A percentile compares a stretch with the other conserved stretches of the same genome.
phyloP scores from a whole-genome alignment of 92 coral and sea anemone species.

The Heliopora coerulea region DNA sequence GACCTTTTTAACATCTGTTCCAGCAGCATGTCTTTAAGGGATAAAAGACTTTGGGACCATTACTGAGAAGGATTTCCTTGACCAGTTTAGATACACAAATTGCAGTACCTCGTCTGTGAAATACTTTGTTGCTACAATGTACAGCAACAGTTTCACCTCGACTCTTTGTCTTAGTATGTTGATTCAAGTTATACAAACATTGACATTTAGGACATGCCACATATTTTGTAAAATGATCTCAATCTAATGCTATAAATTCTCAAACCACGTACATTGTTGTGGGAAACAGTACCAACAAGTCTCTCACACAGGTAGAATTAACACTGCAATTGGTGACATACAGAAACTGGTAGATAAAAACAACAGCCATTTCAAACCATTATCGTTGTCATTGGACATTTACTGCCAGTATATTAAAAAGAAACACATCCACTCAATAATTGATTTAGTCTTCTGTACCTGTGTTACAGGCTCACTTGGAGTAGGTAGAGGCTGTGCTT shows the following conservation, averaged over 20 bases:
- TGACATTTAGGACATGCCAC: neutral
- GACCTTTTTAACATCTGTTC: constrained; percentile 12
- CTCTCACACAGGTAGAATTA: neutral
- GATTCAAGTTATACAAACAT: neutral
- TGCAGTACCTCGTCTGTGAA: neutral
- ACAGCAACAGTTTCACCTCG: neutral
- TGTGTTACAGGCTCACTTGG: neutral
- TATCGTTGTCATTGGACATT: neutral
- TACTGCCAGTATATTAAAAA: neutral
- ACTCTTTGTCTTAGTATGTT: neutral
- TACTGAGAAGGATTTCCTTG: constrained; percentile 17
- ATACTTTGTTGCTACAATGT: neutral
- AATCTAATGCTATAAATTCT: neutral
- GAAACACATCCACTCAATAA: neutral
- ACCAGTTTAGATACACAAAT: constrained; percentile 11
- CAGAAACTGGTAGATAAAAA: neutral
- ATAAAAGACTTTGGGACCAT: neutral
- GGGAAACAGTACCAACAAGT: neutral
- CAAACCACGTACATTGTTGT: constrained; percentile 1
- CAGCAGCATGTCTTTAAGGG: constrained; percentile 22
- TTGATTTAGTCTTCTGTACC: neutral
- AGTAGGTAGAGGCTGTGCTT: neutral
- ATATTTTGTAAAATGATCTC: constrained; percentile 4
- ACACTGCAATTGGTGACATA: neutral
- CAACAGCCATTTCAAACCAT: neutral